A percentile compares a stretch with the other conserved stretches of the same genome.
Conservation (phyloP, 2,797 vertebrate species). For the Vespertilio murinus region DNA sequence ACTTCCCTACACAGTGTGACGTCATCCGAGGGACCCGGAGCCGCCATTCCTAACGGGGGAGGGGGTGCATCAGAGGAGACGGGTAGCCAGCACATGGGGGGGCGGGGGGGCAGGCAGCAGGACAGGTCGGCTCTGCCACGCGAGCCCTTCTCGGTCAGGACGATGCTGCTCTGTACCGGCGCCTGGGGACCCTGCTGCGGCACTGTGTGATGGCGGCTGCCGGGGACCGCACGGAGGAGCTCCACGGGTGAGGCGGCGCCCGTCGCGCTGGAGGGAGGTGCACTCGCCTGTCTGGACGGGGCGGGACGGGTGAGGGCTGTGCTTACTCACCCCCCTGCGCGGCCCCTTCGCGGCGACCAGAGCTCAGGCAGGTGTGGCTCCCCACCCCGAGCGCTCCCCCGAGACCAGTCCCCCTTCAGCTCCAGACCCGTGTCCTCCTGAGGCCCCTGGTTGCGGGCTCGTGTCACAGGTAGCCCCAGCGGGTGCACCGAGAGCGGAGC, state of each 20-base stretch:
- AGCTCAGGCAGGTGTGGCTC: not conserved
- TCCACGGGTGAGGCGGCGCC: slow-evolving; percentile 88
- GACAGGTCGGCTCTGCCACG: not conserved
- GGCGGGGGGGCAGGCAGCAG: not conserved
- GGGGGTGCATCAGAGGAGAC: no score
- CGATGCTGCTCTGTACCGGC: slow-evolving; percentile 90
- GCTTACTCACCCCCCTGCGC: fast-evolving
- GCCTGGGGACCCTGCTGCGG: slow-evolving; percentile 91
- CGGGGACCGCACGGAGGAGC: slow-evolving; percentile 92
- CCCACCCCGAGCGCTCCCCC: not conserved
- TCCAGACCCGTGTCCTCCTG: not conserved
- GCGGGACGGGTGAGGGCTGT: no score
- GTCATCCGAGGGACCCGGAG: fast-evolving
- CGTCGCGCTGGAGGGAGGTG: not conserved
- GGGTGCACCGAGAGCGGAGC: not conserved
- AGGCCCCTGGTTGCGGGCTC: no score
- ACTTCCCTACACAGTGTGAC: no score
- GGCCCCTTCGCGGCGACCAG: fast-evolving
- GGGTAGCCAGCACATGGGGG: fast-evolving
- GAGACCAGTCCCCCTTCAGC: not conserved
- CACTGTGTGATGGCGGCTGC: slow-evolving; percentile 91
- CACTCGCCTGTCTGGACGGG: no score
- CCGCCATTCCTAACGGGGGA: fast-evolving
- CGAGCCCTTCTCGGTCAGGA: slow-evolving; percentile 84
- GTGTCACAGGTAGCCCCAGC: not conserved